Conservation (phyloP, 2,113 vertebrate genomes). For the Thamnophis sirtalis region DNA sequence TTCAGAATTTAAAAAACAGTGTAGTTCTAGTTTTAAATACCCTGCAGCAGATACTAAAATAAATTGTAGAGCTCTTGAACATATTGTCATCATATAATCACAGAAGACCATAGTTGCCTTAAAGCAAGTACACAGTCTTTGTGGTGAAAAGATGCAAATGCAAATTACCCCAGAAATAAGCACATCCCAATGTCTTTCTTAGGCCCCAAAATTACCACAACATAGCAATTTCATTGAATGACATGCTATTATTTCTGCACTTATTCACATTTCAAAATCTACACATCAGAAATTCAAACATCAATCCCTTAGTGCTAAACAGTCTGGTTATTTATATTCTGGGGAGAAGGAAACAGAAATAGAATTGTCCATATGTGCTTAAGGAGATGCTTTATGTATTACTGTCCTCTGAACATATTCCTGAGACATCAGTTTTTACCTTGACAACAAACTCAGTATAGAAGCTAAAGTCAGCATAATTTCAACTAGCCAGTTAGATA, state of each 20-base stretch:
- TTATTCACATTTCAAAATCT: neutral
- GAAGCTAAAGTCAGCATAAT: neutral
- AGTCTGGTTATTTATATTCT: neutral
- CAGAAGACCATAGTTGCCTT: neutral
- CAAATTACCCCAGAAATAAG: neutral
- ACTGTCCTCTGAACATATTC: neutral
- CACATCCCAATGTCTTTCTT: neutral
- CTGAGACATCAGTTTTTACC: neutral
- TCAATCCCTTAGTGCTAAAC: neutral
- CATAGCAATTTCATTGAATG: neutral
- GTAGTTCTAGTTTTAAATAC: neutral
- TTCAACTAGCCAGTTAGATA: neutral
- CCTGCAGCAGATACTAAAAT: neutral
- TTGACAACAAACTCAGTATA: neutral
- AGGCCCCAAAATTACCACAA: neutral
- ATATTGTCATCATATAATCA: neutral
- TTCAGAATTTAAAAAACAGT: neutral
- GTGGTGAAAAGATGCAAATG: neutral
- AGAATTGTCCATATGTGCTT: neutral
- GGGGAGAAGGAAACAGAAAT: neutral
- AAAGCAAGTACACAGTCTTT: neutral
- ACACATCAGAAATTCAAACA: neutral
- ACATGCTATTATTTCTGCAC: neutral
- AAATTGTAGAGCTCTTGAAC: neutral
- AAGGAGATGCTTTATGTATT: neutral